Evolutionary conservation across 2,797 vertebrate genomes (phyloP).

Genomic region (Clarias laeviceps): DNA sequence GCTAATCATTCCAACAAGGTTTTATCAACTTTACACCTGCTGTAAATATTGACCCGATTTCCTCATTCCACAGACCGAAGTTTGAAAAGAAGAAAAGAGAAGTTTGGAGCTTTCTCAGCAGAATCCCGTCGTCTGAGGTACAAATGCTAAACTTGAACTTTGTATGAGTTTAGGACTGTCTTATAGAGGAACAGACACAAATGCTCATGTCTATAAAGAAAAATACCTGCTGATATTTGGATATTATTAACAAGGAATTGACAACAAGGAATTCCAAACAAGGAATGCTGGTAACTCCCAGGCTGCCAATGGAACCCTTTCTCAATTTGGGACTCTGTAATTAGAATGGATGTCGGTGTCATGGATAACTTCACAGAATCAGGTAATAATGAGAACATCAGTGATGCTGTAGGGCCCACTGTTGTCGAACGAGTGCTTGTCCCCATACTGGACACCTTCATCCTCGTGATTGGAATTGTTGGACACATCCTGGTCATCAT

Average conservation of each 20-base stretch:
- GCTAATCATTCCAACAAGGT: conserved; percentile 23
- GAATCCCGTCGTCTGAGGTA: not conserved
- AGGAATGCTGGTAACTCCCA: not conserved
- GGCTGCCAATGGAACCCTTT: not conserved
- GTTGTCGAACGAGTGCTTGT: conserved; percentile 69
- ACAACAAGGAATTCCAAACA: not conserved
- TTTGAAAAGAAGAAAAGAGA: too few relatives aligned
- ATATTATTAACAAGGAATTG: not conserved
- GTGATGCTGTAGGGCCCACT: not conserved
- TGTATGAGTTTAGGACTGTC: not conserved
- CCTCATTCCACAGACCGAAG: conserved; percentile 33
- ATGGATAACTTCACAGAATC: not conserved
- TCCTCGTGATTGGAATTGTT: conserved; percentile 67
- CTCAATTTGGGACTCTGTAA: not conserved
- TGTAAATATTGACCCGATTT: conserved; percentile 41
- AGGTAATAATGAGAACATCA: not conserved
- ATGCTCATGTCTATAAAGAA: not conserved
- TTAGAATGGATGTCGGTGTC: not conserved
- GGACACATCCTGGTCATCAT: conserved; percentile 75
- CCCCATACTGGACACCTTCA: conserved; percentile 72
- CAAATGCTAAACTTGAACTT: too few relatives aligned
- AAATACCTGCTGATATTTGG: not conserved
- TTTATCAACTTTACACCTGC: conserved; percentile 30
- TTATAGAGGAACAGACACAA: not conserved
- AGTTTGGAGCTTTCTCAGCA: not conserved